These are phyloP conservation scores for Drosophila paramelanica DNA, from an alignment of 2,888 invertebrate genomes.

Conservation along the genomic window DNA sequence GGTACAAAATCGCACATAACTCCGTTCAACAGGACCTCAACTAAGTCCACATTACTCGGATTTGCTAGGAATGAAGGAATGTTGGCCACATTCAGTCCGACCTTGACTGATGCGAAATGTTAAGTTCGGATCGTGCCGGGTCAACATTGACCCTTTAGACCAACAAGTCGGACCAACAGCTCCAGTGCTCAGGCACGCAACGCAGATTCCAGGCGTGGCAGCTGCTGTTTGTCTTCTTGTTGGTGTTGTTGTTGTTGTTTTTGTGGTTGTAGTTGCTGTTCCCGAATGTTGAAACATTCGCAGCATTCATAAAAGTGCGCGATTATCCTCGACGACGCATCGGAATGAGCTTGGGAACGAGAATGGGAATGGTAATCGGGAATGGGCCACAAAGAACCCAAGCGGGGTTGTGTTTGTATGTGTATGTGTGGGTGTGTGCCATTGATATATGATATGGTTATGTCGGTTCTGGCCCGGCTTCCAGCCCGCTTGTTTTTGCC, in stretches of 20 bases:
- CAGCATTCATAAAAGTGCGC: constrained; percentile 54
- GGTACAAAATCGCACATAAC: constrained; percentile 12
- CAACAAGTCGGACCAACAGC: constrained; percentile 49
- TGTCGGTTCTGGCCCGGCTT: constrained; percentile 19
- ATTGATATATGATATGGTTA: constrained; percentile 51
- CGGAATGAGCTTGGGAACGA: constrained; percentile 29
- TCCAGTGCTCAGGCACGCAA: constrained; percentile 63
- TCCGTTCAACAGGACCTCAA: constrained; percentile 20
- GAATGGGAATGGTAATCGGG: neutral
- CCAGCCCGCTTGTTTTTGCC: constrained; percentile 11
- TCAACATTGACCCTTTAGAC: constrained; percentile 63
- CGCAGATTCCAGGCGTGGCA: constrained; percentile 37
- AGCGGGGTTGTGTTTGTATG: neutral
- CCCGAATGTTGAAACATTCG: constrained; percentile 35
- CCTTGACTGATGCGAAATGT: constrained; percentile 53
- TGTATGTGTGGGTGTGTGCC: constrained; percentile 16
- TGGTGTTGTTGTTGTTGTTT: neutral
- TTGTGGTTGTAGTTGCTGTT: neutral
- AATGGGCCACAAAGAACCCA: constrained; percentile 25
- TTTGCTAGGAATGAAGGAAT: constrained; percentile 6
- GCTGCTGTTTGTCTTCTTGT: constrained; percentile 2
- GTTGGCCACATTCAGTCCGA: constrained; percentile 29
- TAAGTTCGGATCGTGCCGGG: constrained; percentile 59
- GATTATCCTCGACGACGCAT: constrained; percentile 65
- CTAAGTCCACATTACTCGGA: neutral